A percentile compares a stretch with the other conserved stretches of the same genome.
Conservation (phyloP, 2,113 vertebrate species). For the Xiphophorus couchianus region DNA sequence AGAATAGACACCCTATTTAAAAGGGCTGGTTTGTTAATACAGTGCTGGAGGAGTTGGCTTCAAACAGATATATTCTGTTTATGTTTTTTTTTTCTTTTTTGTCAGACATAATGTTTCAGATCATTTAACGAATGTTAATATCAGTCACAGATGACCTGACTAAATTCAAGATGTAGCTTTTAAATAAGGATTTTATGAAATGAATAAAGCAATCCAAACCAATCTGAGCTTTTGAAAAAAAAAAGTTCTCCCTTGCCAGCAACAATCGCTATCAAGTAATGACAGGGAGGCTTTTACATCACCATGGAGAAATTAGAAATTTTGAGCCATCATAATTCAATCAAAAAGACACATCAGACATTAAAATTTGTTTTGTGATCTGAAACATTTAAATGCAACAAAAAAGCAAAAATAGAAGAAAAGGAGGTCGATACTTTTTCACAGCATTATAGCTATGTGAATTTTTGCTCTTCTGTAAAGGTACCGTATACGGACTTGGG, state of each 20-base stretch:
- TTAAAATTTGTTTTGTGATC: background rate
- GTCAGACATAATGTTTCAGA: too few relatives aligned
- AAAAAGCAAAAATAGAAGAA: background rate
- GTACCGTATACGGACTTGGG: slow-evolving; percentile 93
- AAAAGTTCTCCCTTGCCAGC: too few relatives aligned
- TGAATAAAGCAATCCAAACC: too few relatives aligned
- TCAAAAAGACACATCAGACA: background rate
- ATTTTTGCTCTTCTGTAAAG: slow-evolving; percentile 62
- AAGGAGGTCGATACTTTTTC: background rate
- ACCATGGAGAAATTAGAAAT: too few relatives aligned
- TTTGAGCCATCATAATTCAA: too few relatives aligned
- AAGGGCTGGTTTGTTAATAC: background rate
- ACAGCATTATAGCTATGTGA: background rate
- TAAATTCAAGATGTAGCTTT: too few relatives aligned
- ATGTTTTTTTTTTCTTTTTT: background rate
- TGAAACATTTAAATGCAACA: background rate
- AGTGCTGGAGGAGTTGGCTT: background rate
- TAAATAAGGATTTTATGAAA: too few relatives aligned
- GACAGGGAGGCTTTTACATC: too few relatives aligned
- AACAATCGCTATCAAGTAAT: too few relatives aligned
- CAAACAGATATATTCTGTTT: background rate
- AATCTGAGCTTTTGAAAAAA: too few relatives aligned
- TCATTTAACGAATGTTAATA: too few relatives aligned
- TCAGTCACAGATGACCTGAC: too few relatives aligned
- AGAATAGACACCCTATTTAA: background rate